Base-by-base conservation (phyloP, 2,113 vertebrate species). In the Nipponia nippon region DNA sequence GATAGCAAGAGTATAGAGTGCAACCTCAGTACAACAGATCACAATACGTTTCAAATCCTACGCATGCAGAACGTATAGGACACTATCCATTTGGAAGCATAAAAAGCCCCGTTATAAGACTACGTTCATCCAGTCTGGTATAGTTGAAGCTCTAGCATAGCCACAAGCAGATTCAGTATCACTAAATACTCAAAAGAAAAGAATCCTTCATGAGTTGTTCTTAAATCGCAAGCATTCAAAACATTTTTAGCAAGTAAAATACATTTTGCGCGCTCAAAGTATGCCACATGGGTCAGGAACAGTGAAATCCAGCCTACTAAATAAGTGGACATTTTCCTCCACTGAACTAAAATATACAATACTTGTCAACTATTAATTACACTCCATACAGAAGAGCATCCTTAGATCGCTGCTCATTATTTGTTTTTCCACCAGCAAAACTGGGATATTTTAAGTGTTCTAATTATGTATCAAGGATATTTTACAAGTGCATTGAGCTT, bases 1-100 rank as follows among this genome's bases (percentile, higher is more conserved):
- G 10, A 49, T 1, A 85, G 23, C 0, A 1, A 61, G 9, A 70
- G 8, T 10, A 40, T 0, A 32, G 32, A 70, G 29, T 30, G 16
- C 38, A 73, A 38, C 53, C 36, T 83, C 42, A 38, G 36, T 29
- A 87, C 27, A 73, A 36, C 0, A 0, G 10, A 38, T 23, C 42
- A 83, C 59, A 83, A 7, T 0, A 17, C 44, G 11, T 32, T 87
- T 63, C 49, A 70, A 77, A 72, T 42, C 16, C 40, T 55, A 25
- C 0, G 3, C 26, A 27, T 2, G 4, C 6, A 50, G 32, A 55
- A 85, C 0, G 1, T 34, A 44, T 1, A 78, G 34, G 34, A 84
- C 40, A 25, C 8, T 38, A 50, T 36, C 46, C 22, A 38, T 42
- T 3, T 38, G 21, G 34, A 86, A 90, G 65, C 55, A 67, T 36